Evolutionary conservation across 2,113 vertebrate species (phyloP).

Genomic region (Carlito syrichta): DNA sequence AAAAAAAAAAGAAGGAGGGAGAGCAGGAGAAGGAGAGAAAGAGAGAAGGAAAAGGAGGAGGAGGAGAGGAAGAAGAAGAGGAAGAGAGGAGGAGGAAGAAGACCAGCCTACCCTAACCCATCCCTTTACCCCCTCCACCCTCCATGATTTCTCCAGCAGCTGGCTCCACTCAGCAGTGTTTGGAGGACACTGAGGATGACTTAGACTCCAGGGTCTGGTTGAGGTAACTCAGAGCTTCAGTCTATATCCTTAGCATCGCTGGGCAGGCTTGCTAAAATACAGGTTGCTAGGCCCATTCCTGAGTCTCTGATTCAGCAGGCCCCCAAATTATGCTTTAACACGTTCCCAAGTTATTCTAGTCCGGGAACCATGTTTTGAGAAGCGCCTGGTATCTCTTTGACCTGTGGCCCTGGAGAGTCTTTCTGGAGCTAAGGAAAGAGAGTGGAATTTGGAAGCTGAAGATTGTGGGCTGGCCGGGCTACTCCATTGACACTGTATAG

Average conservation of each 20-base stretch:
- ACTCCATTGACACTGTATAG: background rate
- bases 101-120: too few species aligned
- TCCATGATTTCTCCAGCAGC: background rate
- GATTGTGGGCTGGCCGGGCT: background rate
- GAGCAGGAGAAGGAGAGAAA: too few species aligned
- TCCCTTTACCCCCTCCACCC: rapidly evolving
- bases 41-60: too few species aligned
- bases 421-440: background rate
- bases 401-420: background rate
- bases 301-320: background rate
- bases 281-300: background rate
- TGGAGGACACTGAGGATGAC: background rate
- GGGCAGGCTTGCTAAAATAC: background rate
- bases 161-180: background rate
- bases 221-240: background rate
- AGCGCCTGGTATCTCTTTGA: background rate
- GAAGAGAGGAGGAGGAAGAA: too few species aligned
- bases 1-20: too few species aligned
- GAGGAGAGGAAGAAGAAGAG: too few species aligned
- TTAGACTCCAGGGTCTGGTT: background rate
- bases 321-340: background rate
- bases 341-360: background rate
- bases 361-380: background rate
- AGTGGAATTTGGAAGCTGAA: background rate
- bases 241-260: background rate